Evolutionary conservation across 2,113 vertebrate species (phyloP), one percentile per base, ranked within the genome.

Genomic region (Colaptes auratus): DNA sequence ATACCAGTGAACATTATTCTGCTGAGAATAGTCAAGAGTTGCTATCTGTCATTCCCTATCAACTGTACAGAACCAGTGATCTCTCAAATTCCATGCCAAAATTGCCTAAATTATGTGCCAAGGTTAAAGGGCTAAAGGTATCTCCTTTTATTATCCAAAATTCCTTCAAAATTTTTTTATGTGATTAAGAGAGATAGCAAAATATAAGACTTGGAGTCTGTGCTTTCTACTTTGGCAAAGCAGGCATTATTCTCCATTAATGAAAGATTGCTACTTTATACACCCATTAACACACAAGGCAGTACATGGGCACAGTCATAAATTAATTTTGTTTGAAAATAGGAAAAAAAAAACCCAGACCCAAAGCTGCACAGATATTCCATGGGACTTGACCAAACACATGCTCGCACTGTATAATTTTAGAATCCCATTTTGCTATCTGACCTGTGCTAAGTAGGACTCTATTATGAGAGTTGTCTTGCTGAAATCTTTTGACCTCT

Each of bases 391-490:
- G 79, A 79, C 50, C 67, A 82, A 87, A 94, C 75, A 46, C 71
- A 76, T 36, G 19, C 25, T 91, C 46, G 31, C 53, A 88, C 53
- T 66, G 63, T 42, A 72, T 90, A 93, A 92, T 77, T 93, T 89
- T 15, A 91, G 72, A 88, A 71, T 63, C 35, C n/a, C 69, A 67
- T 83, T 86, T 82, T 87, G 39, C 85, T 94, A 72, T 67, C 91
- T 93, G 91, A 91, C 92, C 79, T 92, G 77, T 78, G 69, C 25
- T 86, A 84, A 92, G 52, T 42, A 88, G 56, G 66, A 91, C 74
- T 92, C 86, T 93, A 83, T 86, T 93, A 91, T 74, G 58, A 0
- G 8, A 87, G 71, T 75, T 83, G 36, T 84, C 56, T 21, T 79
- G 70, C 60, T 60, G 65, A 92, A 93, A 86, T 93, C 70, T 87